Conservation (phyloP, 2,797 vertebrate species). For the Peromyscus eremicus region DNA sequence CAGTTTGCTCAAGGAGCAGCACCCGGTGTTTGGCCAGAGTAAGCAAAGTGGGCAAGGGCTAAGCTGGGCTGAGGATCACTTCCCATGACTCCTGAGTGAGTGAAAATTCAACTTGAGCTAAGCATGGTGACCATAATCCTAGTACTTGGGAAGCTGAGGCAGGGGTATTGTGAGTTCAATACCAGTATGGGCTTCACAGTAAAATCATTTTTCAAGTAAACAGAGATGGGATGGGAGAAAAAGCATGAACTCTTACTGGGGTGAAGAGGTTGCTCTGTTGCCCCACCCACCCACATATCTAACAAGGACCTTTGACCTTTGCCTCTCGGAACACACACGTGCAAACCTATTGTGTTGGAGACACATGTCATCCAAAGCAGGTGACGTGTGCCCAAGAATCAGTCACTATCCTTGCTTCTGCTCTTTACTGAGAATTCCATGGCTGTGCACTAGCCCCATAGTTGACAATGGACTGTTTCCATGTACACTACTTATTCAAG, state of each 20-base stretch:
- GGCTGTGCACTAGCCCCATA: not conserved
- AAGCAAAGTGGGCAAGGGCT: constrained; percentile 72
- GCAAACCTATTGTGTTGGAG: accelerated
- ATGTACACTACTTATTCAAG: accelerated
- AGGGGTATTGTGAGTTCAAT: not conserved
- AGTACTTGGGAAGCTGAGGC: not conserved
- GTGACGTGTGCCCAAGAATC: not conserved
- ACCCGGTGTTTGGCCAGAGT: constrained; percentile 85
- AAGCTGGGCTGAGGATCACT: accelerated
- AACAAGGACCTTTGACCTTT: not conserved
- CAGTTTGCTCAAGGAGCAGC: constrained; percentile 85
- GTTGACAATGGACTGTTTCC: no score
- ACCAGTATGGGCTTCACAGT: not conserved
- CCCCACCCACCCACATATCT: no score
- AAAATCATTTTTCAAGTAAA: not conserved
- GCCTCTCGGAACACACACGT: not conserved
- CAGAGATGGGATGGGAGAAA: not conserved
- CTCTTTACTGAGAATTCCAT: not conserved
- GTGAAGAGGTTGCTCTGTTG: not conserved
- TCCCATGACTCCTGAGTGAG: not conserved
- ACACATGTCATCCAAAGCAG: accelerated
- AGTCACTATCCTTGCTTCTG: not conserved
- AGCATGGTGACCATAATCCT: not conserved
- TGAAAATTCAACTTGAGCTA: no score
- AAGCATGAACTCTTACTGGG: not conserved